These are phyloP conservation scores for Nemotelus pantherinus DNA, from an alignment of 2,888 invertebrate genomes.

Conservation along the genomic window DNA sequence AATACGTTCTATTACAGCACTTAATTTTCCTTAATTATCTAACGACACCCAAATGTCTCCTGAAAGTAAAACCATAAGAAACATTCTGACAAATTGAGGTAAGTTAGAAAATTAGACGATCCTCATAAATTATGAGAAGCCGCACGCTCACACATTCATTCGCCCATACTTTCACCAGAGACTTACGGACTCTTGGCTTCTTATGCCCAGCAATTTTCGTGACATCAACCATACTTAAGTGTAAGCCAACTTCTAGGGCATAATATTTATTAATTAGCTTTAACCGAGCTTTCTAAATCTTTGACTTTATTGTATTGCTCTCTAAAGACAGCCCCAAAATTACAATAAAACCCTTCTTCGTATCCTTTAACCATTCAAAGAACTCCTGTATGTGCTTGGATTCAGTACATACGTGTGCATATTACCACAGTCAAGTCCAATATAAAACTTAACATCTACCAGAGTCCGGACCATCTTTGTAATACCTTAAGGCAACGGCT, in stretches of 20 bases:
- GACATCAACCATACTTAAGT: not conserved
- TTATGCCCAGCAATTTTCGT: not conserved
- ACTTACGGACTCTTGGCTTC: not conserved
- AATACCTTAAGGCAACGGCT: slow-evolving; percentile 41
- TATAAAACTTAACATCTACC: slow-evolving; percentile 22
- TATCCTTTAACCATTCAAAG: not conserved
- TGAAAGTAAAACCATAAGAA: slow-evolving; percentile 37
- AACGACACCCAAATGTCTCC: slow-evolving; percentile 36
- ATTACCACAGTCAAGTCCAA: not conserved
- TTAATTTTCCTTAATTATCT: slow-evolving; percentile 36
- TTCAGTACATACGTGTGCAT: not conserved
- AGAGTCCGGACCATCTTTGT: slow-evolving; percentile 10
- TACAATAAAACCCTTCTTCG: slow-evolving; percentile 39
- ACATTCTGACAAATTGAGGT: slow-evolving; percentile 48
- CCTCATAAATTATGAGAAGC: slow-evolving; percentile 43
- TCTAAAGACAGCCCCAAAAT: slow-evolving; percentile 41
- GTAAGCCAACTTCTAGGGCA: slow-evolving; percentile 51
- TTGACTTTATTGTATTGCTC: slow-evolving; percentile 47
- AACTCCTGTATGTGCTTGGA: not conserved
- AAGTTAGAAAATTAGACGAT: slow-evolving; percentile 42
- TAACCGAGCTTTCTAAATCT: slow-evolving; percentile 46
- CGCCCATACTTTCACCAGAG: not conserved
- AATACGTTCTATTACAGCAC: not conserved
- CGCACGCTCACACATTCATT: not conserved
- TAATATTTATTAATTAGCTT: slow-evolving; percentile 55